Percentiles rank a stretch among this genome's conserved stretches.
Evolutionary conservation across 2,113 vertebrate genomes (phyloP).

Genomic region (Ageneiosus marmoratus): DNA sequence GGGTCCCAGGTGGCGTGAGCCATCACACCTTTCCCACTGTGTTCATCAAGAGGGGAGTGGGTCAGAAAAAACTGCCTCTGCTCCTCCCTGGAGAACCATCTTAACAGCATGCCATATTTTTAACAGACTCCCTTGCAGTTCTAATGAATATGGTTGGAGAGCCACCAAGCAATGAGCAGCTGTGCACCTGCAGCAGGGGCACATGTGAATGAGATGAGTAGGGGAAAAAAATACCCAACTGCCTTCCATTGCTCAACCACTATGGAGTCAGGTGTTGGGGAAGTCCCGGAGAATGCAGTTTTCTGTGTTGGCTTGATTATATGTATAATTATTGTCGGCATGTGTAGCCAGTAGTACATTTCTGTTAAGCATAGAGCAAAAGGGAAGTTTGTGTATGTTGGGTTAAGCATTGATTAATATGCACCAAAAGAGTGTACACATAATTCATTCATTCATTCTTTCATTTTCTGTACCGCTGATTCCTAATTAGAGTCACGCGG

Average conservation of each 20-base stretch:
- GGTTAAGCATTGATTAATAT: background rate
- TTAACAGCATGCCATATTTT: conserved; percentile 47
- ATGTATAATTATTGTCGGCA: conserved; percentile 1
- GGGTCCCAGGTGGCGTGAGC: conserved; percentile 39
- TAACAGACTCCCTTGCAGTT: conserved; percentile 41
- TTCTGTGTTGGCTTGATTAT: conserved; percentile 29
- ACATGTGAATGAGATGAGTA: conserved; percentile 36
- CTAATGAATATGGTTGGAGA: conserved; percentile 48
- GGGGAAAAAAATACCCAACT: conserved; percentile 34
- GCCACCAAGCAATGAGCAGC: conserved; percentile 39
- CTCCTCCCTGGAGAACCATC: conserved; percentile 44
- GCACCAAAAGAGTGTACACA: background rate
- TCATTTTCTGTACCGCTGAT: too few species aligned
- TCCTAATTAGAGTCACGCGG: too few species aligned
- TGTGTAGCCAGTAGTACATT: background rate
- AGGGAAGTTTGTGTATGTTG: background rate
- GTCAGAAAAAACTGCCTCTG: conserved; percentile 33
- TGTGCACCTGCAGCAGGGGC: conserved; percentile 15
- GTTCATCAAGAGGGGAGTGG: conserved; percentile 26
- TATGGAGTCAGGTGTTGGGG: conserved; percentile 44
- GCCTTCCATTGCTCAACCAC: background rate
- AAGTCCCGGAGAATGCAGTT: conserved; percentile 63
- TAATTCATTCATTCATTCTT: too few species aligned
- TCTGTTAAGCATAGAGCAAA: background rate
- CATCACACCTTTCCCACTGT: conserved; percentile 43